Percentiles rank a stretch among this genome's conserved stretches.
Conservation (phyloP, 2,888 invertebrate species). For the Atethmia centrago region DNA sequence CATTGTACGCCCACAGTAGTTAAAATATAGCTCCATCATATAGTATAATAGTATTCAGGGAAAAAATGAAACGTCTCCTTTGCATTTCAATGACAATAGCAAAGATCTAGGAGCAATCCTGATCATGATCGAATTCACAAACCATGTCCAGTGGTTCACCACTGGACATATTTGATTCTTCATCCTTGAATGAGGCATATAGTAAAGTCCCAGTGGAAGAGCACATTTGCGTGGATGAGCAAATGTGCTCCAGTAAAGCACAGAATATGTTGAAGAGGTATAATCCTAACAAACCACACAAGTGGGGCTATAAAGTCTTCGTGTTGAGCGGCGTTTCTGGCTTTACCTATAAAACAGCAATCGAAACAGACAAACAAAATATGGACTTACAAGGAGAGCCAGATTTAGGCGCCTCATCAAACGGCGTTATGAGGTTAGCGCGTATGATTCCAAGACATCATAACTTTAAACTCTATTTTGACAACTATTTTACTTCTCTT, state of each 20-base stretch:
- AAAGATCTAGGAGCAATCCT: background rate
- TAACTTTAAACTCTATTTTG: too few relatives aligned
- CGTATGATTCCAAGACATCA: too few relatives aligned
- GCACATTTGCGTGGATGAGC: slow-evolving; percentile 19
- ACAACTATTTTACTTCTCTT: too few relatives aligned
- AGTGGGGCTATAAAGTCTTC: background rate
- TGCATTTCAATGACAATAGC: slow-evolving; percentile 29
- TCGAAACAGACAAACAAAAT: background rate
- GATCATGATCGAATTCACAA: background rate
- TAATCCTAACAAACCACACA: slow-evolving; percentile 30
- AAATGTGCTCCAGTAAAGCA: slow-evolving; percentile 25
- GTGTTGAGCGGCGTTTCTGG: slow-evolving; percentile 7
- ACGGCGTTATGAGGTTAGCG: too few relatives aligned
- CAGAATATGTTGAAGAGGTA: slow-evolving; percentile 22
- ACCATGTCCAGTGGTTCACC: background rate
- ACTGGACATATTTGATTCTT: too few relatives aligned
- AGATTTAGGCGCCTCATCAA: background rate
- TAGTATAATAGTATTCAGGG: too few relatives aligned
- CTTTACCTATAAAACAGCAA: background rate
- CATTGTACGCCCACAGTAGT: too few relatives aligned
- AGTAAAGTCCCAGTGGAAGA: slow-evolving; percentile 23
- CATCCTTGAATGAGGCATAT: background rate
- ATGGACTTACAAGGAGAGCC: background rate
- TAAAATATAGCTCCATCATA: too few relatives aligned
- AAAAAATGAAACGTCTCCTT: too few relatives aligned